Evolutionary conservation across 2,113 vertebrate genomes (phyloP).

Genomic region (Zosterops lateralis): DNA sequence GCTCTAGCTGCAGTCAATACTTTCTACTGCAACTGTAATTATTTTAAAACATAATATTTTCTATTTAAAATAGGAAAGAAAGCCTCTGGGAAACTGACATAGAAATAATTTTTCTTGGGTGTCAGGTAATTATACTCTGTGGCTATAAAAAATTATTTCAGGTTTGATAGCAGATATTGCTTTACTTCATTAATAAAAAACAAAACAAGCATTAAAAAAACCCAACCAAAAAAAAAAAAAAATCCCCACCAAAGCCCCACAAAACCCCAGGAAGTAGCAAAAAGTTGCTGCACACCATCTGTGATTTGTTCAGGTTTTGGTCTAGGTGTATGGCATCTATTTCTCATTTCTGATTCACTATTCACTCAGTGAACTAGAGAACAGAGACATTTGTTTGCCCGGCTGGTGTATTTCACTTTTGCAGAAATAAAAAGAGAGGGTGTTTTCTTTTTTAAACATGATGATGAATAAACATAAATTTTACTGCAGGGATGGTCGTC

Average conservation of each 20-base stretch:
- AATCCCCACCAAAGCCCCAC: accelerated
- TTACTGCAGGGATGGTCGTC: not conserved
- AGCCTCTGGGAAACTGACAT: not conserved
- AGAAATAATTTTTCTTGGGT: not conserved
- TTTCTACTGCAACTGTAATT: not conserved
- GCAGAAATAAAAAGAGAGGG: not conserved
- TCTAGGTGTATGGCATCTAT: not conserved
- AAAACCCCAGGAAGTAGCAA: not conserved
- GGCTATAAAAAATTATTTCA: not conserved
- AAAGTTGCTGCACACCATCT: not conserved
- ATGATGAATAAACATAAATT: not conserved
- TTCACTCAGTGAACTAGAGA: not conserved
- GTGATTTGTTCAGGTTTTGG: not conserved
- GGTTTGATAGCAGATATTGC: not conserved
- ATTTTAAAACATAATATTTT: not conserved
- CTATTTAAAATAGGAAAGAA: not conserved
- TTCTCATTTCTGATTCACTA: not conserved
- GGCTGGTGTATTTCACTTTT: not conserved
- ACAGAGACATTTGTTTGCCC: not conserved
- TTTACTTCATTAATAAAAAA: not conserved
- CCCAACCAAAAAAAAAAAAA: not conserved
- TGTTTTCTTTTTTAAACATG: not conserved
- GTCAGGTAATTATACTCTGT: not conserved
- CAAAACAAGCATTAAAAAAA: not conserved
- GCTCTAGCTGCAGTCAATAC: not conserved